Conservation (phyloP, 2,113 vertebrate genomes). For the Potamarius usumacintae region DNA sequence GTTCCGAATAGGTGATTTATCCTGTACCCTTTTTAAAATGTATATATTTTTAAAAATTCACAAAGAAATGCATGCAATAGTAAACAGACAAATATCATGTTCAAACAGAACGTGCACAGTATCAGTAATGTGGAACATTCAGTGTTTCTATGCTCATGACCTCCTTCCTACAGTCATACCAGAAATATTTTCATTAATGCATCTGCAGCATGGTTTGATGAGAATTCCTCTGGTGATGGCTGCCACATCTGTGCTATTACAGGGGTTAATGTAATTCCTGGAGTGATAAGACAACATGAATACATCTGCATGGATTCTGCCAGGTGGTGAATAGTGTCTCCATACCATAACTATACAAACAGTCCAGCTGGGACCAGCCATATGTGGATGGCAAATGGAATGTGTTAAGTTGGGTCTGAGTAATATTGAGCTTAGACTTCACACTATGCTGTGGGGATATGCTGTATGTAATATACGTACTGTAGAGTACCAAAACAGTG, state of each 20-base stretch:
- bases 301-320: constrained; percentile 18
- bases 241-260: constrained; percentile 31
- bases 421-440: constrained; percentile 61
- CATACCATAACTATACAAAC: constrained; percentile 36
- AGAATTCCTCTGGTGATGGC: constrained; percentile 1
- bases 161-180: not conserved
- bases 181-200: constrained; percentile 9
- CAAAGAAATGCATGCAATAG: not conserved
- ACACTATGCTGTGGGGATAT: not conserved
- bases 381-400: constrained; percentile 60
- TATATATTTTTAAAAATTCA: no score
- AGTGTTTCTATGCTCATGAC: not conserved
- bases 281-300: constrained; percentile 18
- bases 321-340: not conserved
- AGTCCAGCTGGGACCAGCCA: constrained; percentile 58
- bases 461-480: not conserved
- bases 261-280: constrained; percentile 8
- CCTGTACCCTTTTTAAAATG: not conserved
- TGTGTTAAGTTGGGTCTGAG: constrained; percentile 62
- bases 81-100: not conserved
- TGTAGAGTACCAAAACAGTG: not conserved
- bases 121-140: constrained; percentile 9
- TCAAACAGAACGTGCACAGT: not conserved
- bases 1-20: not conserved
- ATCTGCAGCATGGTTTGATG: constrained; percentile 46